phyloP scores from a whole-genome alignment of 2,888 invertebrate species.

The Ethmia dodecea region DNA sequence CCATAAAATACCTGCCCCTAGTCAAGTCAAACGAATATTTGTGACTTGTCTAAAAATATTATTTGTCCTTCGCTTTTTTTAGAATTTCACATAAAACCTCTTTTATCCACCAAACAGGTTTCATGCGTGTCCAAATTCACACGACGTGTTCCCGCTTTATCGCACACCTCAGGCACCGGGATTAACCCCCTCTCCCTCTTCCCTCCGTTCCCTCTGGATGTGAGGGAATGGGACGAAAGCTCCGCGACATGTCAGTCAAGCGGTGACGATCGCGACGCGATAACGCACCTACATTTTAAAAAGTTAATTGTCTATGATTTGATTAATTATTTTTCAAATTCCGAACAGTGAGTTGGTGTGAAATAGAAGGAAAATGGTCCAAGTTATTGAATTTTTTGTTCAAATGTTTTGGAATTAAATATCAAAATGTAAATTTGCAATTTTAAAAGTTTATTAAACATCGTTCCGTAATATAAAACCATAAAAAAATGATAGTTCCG shows the following conservation, averaged over 20 bases:
- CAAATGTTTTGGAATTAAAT: not conserved
- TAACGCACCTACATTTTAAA: conserved; percentile 28
- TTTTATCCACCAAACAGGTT: not conserved
- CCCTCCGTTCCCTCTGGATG: conserved; percentile 45
- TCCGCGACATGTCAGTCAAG: conserved; percentile 47
- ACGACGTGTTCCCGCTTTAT: not conserved
- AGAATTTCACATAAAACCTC: too few species aligned
- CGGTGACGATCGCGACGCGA: conserved; percentile 37
- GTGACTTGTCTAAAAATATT: too few species aligned
- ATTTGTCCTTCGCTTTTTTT: too few species aligned
- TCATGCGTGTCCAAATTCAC: not conserved
- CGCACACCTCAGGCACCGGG: conserved; percentile 17
- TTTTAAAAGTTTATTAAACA: too few species aligned
- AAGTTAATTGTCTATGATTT: not conserved
- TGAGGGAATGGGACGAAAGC: conserved; percentile 31
- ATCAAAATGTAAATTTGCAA: not conserved
- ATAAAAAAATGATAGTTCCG: too few species aligned
- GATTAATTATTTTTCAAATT: conserved; percentile 8
- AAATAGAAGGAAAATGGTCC: conserved; percentile 17
- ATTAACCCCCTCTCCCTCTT: conserved; percentile 39
- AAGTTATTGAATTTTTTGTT: not conserved
- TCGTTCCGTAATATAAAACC: too few species aligned
- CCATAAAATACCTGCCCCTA: too few species aligned
- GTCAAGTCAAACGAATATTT: too few species aligned
- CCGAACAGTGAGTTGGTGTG: conserved; percentile 11